phyloP scores from a whole-genome alignment of 2,113 vertebrate genomes.

The Bos taurus region ARS-UCD2.0 NC_037331.1:19540501-19541000 shows the following conservation, averaged over 20 bases:
- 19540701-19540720: neutral
- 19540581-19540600: neutral
- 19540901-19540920: too few species aligned
- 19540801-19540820: neutral
- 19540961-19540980: neutral
- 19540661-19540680: neutral
- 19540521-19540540: neutral
- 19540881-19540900: too few species aligned
- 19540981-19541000: neutral
- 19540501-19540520: neutral
- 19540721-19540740: neutral
- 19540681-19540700: neutral
- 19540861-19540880: too few species aligned
- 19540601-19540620: neutral
- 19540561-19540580: neutral
- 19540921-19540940: too few species aligned
- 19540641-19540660: neutral
- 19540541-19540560: neutral
- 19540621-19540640: neutral
- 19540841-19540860: too few species aligned
- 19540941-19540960: neutral
- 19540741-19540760: neutral
- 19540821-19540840: too few species aligned
- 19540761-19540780: neutral
- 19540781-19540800: neutral